Percentiles rank a stretch among this genome's conserved stretches.
phyloP scores from a whole-genome alignment of 2,888 invertebrate genomes.

The Drosophila leonis region DNA sequence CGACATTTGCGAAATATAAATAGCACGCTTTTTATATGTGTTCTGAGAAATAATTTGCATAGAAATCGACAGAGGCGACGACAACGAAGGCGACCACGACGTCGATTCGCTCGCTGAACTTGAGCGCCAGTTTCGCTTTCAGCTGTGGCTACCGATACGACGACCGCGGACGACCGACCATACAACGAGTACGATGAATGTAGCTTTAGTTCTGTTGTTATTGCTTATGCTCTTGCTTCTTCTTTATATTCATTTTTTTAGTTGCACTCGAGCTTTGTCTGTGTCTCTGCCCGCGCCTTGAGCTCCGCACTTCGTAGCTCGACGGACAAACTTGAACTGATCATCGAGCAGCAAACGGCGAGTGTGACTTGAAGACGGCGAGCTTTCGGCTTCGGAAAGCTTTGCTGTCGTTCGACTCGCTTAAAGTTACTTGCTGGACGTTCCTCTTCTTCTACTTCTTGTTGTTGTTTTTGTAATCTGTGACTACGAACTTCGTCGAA shows the following conservation, averaged over 20 bases:
- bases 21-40: conserved; percentile 75
- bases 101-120: conserved; percentile 72
- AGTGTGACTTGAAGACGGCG: conserved; percentile 55
- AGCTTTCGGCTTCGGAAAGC: conserved; percentile 60
- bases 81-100: conserved; percentile 23
- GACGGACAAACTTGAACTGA: conserved; percentile 71
- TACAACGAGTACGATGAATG: conserved; percentile 22
- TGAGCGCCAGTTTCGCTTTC: conserved; percentile 78
- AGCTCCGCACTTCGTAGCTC: conserved; percentile 57
- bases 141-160: conserved; percentile 39
- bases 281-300: conserved; percentile 22
- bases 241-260: conserved; percentile 21
- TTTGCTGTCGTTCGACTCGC: conserved; percentile 31
- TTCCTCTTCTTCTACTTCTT: conserved; percentile 20
- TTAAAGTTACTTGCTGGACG: conserved; percentile 33
- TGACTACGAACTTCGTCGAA: conserved; percentile 36
- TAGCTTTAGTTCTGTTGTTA: conserved; percentile 45
- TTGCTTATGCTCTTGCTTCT: conserved; percentile 20
- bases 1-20: conserved; percentile 79
- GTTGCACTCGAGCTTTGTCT: conserved; percentile 46
- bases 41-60: conserved; percentile 79
- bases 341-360: conserved; percentile 29
- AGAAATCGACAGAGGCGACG: conserved; percentile 67
- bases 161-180: conserved; percentile 18
- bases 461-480: conserved; percentile 45